Evolutionary conservation across 2,797 vertebrate genomes (phyloP), one percentile per base, ranked within the genome.

Genomic region (Odontamblyopus lacepedii): DNA sequence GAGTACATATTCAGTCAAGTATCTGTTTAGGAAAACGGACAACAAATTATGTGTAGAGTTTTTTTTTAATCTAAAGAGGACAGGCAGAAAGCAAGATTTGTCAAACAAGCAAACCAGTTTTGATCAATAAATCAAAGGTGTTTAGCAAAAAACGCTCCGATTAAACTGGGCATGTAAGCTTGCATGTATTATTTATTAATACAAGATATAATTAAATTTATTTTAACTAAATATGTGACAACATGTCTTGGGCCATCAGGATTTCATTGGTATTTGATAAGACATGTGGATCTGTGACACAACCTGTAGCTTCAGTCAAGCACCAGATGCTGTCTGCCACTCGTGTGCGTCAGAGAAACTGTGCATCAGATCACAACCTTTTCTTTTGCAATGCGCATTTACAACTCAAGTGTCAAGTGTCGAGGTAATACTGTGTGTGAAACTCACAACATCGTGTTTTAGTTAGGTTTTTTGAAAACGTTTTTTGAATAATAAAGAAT

Each of bases 11-110:
- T 72, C 70, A 60, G 72, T 51, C 74, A 8, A 19, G 50, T 55
- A 77, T 77, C 75, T 78, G 70, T 77, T 85, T 67, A 69, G 67
- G 50, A 81, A 79, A 80, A 78, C 71, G 72, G 79, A 84, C 83
- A 87, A 78, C 61, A 83, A 83, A 75, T 70, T 80, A 48, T 48
- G 56, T 73, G 73, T 80, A 3, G 2, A 5, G 30, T 32, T 32
- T 82, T 83, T 84, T 85, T 75, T 77, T 86, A 63, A 41, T 77
- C 71, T 69, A 16, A 32, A 64, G 60, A 74, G 78, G 80, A 79
- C 74, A 63, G 77, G 73, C 15, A 67, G 59, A 53, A 53, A 53
- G 51, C 51, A 55, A 8, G 8, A 55, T 55, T n/a, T 55, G 6
- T 55, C 19, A 55, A 23, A n/a, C 53, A 23, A 2, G 2, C 50